Percentiles rank a stretch among this genome's conserved stretches.
These are phyloP conservation scores for Tragelaphus imberbis DNA, from an alignment of 2,113 vertebrate species.

Conservation along the genomic window DNA sequence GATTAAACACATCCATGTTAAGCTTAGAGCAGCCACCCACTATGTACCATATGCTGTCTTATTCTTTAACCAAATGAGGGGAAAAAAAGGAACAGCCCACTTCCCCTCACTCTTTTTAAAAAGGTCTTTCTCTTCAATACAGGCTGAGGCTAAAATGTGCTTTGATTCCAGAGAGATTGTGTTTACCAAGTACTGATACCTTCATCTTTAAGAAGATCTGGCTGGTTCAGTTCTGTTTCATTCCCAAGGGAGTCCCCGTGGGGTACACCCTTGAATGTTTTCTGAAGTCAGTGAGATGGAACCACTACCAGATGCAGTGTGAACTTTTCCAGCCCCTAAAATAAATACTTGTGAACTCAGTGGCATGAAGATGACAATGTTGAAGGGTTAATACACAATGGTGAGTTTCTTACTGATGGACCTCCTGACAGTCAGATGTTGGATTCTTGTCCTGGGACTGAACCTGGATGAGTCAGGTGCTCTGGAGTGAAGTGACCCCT, in stretches of 20 bases:
- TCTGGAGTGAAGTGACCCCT: not conserved
- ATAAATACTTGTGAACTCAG: constrained; percentile 56
- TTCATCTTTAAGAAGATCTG: constrained; percentile 17
- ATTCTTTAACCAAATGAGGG: constrained; percentile 60
- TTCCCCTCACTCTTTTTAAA: constrained; percentile 47
- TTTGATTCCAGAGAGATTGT: constrained; percentile 3
- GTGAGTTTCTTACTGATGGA: constrained; percentile 32
- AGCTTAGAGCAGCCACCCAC: constrained; percentile 67
- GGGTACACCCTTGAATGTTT: not conserved
- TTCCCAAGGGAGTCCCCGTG: not conserved
- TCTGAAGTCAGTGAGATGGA: constrained; percentile 43
- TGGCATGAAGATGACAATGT: not conserved
- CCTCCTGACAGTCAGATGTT: constrained; percentile 44
- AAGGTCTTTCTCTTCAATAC: constrained; percentile 59
- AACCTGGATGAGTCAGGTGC: not conserved
- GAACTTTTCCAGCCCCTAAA: constrained; percentile 32
- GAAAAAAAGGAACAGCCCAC: not conserved
- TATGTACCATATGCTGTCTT: constrained; percentile 63
- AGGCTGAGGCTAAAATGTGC: not conserved
- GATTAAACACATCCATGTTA: constrained; percentile 55
- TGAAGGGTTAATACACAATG: constrained; percentile 25
- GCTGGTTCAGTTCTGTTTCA: not conserved
- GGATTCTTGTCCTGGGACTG: not conserved
- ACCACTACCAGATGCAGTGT: constrained; percentile 18
- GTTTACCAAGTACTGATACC: not conserved